These are phyloP conservation scores for Mastomys coucha DNA, from an alignment of 2,113 vertebrate species.

Conservation along the genomic window DNA sequence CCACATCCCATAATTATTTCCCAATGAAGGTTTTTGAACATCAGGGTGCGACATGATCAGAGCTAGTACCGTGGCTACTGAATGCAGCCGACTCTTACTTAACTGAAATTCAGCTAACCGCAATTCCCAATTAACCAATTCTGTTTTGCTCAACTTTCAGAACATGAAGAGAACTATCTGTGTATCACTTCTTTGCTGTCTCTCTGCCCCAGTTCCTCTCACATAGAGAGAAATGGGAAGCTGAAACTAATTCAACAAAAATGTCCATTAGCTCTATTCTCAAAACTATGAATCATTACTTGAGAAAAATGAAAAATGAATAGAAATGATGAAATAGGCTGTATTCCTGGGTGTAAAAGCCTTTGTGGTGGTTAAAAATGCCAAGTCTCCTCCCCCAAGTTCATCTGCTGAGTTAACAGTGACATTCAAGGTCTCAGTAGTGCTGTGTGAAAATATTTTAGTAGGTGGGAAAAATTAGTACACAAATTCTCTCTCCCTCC, in stretches of 20 bases:
- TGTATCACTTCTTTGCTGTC: too few species aligned
- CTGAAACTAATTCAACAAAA: neutral
- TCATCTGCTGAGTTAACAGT: neutral
- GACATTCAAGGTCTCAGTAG: neutral
- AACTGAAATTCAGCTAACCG: conserved; percentile 53
- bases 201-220: neutral
- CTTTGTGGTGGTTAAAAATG: conserved; percentile 4
- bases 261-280: neutral
- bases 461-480: neutral
- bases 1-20: conserved; percentile 72
- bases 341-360: neutral
- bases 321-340: neutral
- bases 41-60: conserved; percentile 40
- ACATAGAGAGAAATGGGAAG: neutral
- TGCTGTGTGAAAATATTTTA: neutral
- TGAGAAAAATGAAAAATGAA: neutral
- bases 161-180: conserved; percentile 26
- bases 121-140: conserved; percentile 66
- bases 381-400: neutral
- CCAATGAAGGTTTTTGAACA: conserved; percentile 58
- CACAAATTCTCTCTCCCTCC: neutral
- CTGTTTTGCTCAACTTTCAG: conserved; percentile 66
- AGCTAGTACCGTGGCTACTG: conserved; percentile 38
- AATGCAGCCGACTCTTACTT: conserved; percentile 60
- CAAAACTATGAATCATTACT: neutral